Evolutionary conservation across 2,113 vertebrate genomes (phyloP).

Genomic region (Irena cyanogastra): DNA sequence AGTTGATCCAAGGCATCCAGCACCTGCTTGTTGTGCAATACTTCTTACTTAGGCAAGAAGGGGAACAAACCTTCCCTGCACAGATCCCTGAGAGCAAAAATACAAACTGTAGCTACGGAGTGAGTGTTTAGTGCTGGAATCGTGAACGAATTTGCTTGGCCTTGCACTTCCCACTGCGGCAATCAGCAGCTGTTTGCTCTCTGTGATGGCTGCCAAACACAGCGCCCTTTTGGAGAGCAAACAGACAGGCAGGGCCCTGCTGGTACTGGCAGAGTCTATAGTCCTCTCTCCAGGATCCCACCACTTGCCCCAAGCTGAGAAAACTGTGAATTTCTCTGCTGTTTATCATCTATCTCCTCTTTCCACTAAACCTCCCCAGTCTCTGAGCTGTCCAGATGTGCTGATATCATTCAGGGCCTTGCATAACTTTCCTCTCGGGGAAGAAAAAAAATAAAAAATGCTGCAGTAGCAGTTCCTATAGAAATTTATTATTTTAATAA

Average conservation of each 20-base stretch:
- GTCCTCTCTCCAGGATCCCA: background rate
- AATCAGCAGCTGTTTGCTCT: background rate
- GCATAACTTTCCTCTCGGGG: background rate
- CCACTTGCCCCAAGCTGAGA: background rate
- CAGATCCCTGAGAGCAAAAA: background rate
- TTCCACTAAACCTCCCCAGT: background rate
- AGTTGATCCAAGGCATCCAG: background rate
- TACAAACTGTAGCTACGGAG: background rate
- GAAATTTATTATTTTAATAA: constrained; percentile 66
- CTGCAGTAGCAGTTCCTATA: constrained; percentile 23
- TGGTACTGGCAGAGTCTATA: background rate
- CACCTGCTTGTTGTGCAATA: constrained; percentile 5
- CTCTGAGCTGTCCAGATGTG: constrained; percentile 20
- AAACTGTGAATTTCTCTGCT: background rate
- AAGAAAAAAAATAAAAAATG: background rate
- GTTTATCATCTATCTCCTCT: background rate
- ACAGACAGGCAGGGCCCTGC: background rate
- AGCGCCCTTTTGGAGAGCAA: background rate
- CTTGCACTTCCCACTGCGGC: background rate
- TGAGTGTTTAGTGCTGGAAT: background rate
- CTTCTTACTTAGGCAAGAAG: background rate
- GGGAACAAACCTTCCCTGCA: background rate
- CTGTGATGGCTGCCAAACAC: background rate
- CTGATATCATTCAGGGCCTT: constrained; percentile 32
- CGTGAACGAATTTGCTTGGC: fast-evolving